phyloP scores from a whole-genome alignment of 2,888 invertebrate genomes.

The Oscheius sp. region DNA sequence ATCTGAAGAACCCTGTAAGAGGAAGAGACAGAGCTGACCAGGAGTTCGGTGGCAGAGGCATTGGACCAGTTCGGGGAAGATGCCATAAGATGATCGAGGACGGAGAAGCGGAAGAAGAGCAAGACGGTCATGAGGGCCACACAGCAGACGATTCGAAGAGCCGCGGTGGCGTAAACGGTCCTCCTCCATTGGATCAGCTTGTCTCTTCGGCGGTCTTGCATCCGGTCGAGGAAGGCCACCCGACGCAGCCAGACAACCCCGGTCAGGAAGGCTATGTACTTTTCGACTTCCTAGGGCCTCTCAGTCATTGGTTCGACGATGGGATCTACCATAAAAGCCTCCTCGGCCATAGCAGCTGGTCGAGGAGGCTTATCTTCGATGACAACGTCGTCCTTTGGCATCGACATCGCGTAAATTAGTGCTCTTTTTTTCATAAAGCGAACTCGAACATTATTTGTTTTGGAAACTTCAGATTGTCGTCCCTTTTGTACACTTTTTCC shows the following conservation, averaged over 20 bases:
- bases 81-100: not conserved
- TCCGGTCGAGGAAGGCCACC: not conserved
- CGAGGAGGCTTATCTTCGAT: too few relatives aligned
- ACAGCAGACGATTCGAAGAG: not conserved
- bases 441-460: too few relatives aligned
- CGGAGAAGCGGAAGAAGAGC: not conserved
- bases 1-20: not conserved
- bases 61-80: not conserved
- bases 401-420: too few relatives aligned
- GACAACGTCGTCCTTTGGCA: too few relatives aligned
- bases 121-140: not conserved
- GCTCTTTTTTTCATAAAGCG: too few relatives aligned
- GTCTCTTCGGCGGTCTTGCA: not conserved
- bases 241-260: not conserved
- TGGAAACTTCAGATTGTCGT: too few relatives aligned
- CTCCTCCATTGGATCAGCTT: constrained; percentile 10
- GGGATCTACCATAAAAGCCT: too few relatives aligned
- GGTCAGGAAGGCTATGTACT: too few relatives aligned
- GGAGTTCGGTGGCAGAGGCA: not conserved
- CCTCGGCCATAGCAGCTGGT: too few relatives aligned
- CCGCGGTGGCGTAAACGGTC: not conserved
- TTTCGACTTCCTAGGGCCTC: too few relatives aligned
- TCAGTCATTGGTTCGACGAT: too few relatives aligned
- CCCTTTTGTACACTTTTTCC: too few relatives aligned
- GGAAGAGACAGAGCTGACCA: not conserved